Conservation (phyloP, 2,113 vertebrate genomes). For the Poicephalus meyeri region DNA sequence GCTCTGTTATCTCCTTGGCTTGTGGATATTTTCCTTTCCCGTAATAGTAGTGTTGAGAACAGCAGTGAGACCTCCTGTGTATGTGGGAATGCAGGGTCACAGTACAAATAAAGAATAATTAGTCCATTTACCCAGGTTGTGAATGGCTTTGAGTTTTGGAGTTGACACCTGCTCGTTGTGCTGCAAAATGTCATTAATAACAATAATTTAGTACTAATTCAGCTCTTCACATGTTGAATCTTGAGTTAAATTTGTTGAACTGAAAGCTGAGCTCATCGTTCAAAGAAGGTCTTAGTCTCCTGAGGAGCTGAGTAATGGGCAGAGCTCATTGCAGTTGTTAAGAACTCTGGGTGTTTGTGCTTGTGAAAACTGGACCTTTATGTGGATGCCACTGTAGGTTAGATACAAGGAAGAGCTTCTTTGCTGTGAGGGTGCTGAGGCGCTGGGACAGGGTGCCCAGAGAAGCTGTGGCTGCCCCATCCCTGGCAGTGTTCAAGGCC, state of each 20-base stretch:
- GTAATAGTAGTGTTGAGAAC: too few relatives aligned
- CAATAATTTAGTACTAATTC: neutral
- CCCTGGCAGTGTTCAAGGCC: neutral
- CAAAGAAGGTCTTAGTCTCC: neutral
- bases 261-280: neutral
- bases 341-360: neutral
- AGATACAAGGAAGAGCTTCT: neutral
- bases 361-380: neutral
- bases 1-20: neutral
- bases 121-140: neutral
- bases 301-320: neutral
- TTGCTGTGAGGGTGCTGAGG: neutral
- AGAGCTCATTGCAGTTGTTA: neutral
- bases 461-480: neutral
- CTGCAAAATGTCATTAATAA: neutral
- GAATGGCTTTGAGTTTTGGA: neutral
- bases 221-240: neutral
- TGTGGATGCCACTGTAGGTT: neutral
- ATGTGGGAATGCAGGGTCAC: neutral
- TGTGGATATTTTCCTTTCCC: neutral
- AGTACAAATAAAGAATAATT: neutral
- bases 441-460: neutral
- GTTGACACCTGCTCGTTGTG: neutral
- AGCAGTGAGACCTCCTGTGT: neutral
- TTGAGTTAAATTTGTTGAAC: neutral